Percentiles rank a stretch among this genome's conserved stretches.
These are phyloP conservation scores for Alosa sapidissima DNA, from an alignment of 2,797 vertebrate species.

Conservation along the genomic window DNA sequence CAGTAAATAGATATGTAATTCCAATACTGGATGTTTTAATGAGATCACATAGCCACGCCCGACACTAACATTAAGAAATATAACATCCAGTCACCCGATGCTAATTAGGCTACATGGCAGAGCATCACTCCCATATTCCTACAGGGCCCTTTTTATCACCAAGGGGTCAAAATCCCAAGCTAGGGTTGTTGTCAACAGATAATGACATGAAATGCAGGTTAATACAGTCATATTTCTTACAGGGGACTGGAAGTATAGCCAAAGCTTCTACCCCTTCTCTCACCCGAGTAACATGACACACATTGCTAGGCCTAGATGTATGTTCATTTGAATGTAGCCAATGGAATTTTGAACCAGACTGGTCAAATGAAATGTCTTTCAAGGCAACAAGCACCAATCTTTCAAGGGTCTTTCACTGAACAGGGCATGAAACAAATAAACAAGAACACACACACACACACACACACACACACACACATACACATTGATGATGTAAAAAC, in stretches of 20 bases:
- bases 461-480: too few relatives aligned
- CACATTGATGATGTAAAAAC: background rate
- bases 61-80: background rate
- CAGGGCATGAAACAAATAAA: background rate
- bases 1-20: background rate
- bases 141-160: background rate
- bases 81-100: background rate
- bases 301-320: background rate
- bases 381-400: background rate
- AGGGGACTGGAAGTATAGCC: background rate
- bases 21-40: background rate
- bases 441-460: too few relatives aligned
- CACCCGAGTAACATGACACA: background rate
- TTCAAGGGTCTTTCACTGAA: background rate
- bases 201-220: background rate
- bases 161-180: background rate
- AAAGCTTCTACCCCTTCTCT: background rate
- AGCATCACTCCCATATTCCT: background rate
- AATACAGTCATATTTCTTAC: constrained; percentile 3
- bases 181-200: background rate
- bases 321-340: background rate
- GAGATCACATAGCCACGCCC: constrained; percentile 1
- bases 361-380: background rate
- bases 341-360: background rate
- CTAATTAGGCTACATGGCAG: background rate